These are phyloP conservation scores for Thymallus thymallus DNA, from an alignment of 2,113 vertebrate species.

Conservation along the genomic window DNA sequence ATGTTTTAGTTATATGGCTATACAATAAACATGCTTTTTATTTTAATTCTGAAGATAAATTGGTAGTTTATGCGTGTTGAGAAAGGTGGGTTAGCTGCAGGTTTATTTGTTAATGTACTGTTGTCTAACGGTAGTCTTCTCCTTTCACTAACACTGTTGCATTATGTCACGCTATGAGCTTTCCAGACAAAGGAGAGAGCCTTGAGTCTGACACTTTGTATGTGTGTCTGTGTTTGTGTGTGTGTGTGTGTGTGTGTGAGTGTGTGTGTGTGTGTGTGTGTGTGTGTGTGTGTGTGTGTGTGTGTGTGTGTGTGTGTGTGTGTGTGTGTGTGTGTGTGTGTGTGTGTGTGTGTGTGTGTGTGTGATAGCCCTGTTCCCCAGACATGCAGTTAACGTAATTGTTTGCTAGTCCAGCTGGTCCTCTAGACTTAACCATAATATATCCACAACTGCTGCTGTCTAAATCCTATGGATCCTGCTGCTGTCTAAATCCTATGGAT, in stretches of 20 bases:
- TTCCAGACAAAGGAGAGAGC: slow-evolving; percentile 36
- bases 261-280: too few species aligned
- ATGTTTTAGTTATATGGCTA: neutral
- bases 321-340: too few species aligned
- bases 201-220: neutral
- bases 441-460: slow-evolving; percentile 8
- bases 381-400: slow-evolving; percentile 36
- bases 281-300: too few species aligned
- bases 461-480: slow-evolving; percentile 5
- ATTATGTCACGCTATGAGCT: slow-evolving; percentile 40
- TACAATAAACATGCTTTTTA: neutral
- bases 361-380: slow-evolving; percentile 1
- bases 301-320: too few species aligned
- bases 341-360: neutral
- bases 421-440: slow-evolving; percentile 9
- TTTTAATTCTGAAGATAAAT: slow-evolving; percentile 3
- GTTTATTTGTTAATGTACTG: slow-evolving; percentile 43
- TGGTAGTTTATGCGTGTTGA: neutral
- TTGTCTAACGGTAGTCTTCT: slow-evolving; percentile 28
- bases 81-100: neutral
- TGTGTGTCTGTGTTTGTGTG: too few species aligned
- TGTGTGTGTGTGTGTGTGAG: too few species aligned
- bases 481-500: slow-evolving; percentile 15
- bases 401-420: slow-evolving; percentile 35
- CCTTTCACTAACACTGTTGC: too few species aligned